Evolutionary conservation across 2,113 vertebrate genomes (phyloP), one percentile per base, ranked within the genome.

Genomic region (Garra rufa): DNA sequence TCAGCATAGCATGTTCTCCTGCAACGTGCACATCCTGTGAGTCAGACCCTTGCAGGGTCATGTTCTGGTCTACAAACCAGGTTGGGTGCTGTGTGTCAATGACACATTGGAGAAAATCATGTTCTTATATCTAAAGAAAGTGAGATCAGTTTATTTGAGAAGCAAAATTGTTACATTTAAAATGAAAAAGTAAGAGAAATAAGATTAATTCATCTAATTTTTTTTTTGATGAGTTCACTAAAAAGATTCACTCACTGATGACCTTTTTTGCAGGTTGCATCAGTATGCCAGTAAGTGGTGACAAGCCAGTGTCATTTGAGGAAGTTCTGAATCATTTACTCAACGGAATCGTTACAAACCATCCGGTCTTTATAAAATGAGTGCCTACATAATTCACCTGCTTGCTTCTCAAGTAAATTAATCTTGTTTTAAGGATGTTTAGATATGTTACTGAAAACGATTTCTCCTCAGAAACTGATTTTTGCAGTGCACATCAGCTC

Each of bases 1-100:
- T 24, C 57, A 59, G 48, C 69, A 67, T 52, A 38, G 78, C 78
- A n/a, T 52, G 28, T 81, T 81, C 10, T 30, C 41, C 41, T 52
- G 26, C 7, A 34, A 63, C 19, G 44, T 59, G 19, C 59, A 38
- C 61, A 81, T 81, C 59, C 44, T 81, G 63, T 50, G 44, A 81
- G 41, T 81, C 78, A 63, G 24, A 78, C 76, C 11, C 52, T 10
- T n/a, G 0, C 73, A 2, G 30, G 76, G 57, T 75, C 73, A 28
- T 26, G 21, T 61, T 79, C 41, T 65, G 77, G 8, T 28, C n/a
- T 43, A 44, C 38, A 30, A 52, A 19, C 14, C 46, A 79, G 57
- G 63, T 44, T 44, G 34, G 28, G 55, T 44, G 55, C 55, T 63
- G 41, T 61, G 76, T 79, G 41, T 79, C 14, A 61, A n/a, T 26